Base-by-base conservation (phyloP, 2,888 invertebrate species). In the Drosophila eohydei region DNA sequence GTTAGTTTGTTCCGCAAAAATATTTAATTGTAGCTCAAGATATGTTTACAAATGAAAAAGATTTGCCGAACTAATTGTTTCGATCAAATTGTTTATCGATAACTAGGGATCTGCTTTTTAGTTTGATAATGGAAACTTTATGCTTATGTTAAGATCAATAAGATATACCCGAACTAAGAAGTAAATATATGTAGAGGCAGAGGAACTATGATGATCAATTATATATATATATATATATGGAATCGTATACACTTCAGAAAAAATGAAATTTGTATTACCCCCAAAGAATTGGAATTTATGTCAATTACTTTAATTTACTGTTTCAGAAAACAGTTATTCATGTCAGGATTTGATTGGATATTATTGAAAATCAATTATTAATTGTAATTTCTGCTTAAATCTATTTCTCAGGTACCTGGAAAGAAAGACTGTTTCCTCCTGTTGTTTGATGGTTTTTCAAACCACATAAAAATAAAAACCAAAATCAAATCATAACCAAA, bases 341-440 rank as follows among this genome's bases (percentile, higher is more conserved):
- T 36, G 36, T 0, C 4, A 36, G 36, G 12, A 43, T 44, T 9
- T 8, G 21, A 21, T 26, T 26, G 21, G 1, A 26, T 12, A 12
- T 44, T 6, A 26, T 44, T 21, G 21, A 21, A 44, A 44, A 26
- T 3, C 5, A 6, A 44, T 3, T 73, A 73, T 3, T 73, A 73
- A 52, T 68, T 72, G 57, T 16, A 56, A 77, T n/a, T 48, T 73
- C 66, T 66, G 26, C 62, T 78, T 75, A 64, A 38, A 58, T 86
- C 60, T 80, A 71, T 77, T 89, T 70, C 48, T 4, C 78, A 93
- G 93, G 93, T 93, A 93, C 93, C 93, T 93, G 93, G 93, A 91
- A 92, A 91, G 93, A 92, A 93, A 93, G 93, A 93, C 93, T 93
- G 93, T 93, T 91, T 92, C 92, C 91, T 92, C 92, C 88, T 92